Evolutionary conservation across 2,113 vertebrate genomes (phyloP), one percentile per base, ranked within the genome.

Genomic region (Gopherus evgoodei): DNA sequence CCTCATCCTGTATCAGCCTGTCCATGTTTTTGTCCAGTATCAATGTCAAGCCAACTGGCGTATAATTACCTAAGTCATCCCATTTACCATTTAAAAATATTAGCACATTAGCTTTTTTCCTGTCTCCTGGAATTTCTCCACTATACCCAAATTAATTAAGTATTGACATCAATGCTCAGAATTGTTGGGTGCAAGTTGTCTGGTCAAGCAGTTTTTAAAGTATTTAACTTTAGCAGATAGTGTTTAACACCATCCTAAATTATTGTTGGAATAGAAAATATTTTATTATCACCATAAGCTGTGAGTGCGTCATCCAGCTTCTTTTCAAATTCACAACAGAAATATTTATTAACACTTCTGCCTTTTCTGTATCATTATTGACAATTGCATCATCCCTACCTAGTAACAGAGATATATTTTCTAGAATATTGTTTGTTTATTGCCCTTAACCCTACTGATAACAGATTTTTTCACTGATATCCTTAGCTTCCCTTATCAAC

Each of bases 111-210:
- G 76, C 11, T 14, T 59, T 27, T 79, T 69, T 59, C 65, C n/a
- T 2, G 69, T 13, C 44, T 3, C 4, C 87, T 47, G 38, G 72
- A 72, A 59, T 53, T 72, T 80, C 79, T 29, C 44, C 2, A 0
- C 11, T 14, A 29, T 38, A 8, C 22, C 21, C 38, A 42, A 57
- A 38, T 83, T 31, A 65, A 79, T 47, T 57, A 52, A 75, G 49
- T 44, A 75, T 44, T 80, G 11, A 65, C 62, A 65, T 65, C 29
- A 65, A n/a, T 65, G 31, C 62, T 4, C 72, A 59, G 57, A 81
- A 54, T 57, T 65, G 42, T 59, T 0, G 0, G 17, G 8, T 11
- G 0, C 0, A 65, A 76, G 42, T 47, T 27, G 27, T 47, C 44
- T 78, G 42, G 38, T 47, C 75, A 44, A 78, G 25, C 11, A 27